phyloP scores from a whole-genome alignment of 2,797 vertebrate genomes.

The Peromyscus melanophrys region DNA sequence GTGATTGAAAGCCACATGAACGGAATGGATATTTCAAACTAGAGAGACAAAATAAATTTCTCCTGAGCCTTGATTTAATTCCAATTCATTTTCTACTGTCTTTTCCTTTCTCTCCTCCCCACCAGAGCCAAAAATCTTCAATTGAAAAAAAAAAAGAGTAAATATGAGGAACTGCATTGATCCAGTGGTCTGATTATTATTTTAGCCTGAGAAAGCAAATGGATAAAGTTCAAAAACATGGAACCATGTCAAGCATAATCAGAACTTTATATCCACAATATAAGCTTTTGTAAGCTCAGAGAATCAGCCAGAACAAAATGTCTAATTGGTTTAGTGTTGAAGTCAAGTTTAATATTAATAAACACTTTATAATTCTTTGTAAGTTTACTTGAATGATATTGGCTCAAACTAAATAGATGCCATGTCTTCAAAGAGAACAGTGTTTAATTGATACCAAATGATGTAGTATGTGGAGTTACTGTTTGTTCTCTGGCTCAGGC shows the following conservation, averaged over 20 bases:
- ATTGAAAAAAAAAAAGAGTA: slow-evolving; percentile 46
- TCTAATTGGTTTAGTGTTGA: slow-evolving; percentile 58
- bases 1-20: background rate
- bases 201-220: slow-evolving; percentile 48
- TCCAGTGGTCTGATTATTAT: slow-evolving; percentile 44
- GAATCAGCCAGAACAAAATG: slow-evolving; percentile 13
- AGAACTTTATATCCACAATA: slow-evolving; percentile 10
- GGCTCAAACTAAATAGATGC: background rate
- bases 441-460: slow-evolving; percentile 55
- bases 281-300: slow-evolving; percentile 48
- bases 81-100: background rate
- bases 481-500: background rate
- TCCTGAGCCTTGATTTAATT: slow-evolving; percentile 34
- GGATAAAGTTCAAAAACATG: slow-evolving; percentile 53
- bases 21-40: slow-evolving; percentile 28
- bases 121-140: background rate
- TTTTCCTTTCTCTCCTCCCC: background rate
- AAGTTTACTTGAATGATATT: slow-evolving; percentile 25
- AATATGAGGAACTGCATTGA: background rate
- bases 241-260: slow-evolving; percentile 48
- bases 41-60: background rate
- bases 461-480: background rate
- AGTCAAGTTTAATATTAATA: slow-evolving; percentile 45
- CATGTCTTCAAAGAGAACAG: slow-evolving; percentile 54
- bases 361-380: background rate